Percentiles rank a stretch among this genome's conserved stretches.
Evolutionary conservation across 2,888 invertebrate species (phyloP).

Genomic region (Agonopterix alstromeriana): DNA sequence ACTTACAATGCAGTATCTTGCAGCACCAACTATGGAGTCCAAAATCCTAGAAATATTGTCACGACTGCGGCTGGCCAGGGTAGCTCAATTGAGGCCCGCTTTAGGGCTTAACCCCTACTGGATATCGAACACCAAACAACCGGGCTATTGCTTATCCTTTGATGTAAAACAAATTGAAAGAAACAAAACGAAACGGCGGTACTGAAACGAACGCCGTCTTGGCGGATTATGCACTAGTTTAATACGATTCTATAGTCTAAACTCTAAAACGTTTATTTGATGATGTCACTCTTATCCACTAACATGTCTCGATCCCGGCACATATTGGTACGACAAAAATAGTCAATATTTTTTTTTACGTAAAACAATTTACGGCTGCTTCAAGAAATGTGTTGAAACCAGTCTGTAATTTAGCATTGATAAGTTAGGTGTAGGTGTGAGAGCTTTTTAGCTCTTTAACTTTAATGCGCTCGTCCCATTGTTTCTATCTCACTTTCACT

Average conservation of each 20-base stretch:
- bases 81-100: slow-evolving; percentile 44
- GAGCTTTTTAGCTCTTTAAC: slow-evolving; percentile 46
- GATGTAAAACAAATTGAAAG: slow-evolving; percentile 70
- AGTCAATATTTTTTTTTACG: slow-evolving; percentile 25
- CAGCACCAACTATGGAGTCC: slow-evolving; percentile 71
- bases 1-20: slow-evolving; percentile 75
- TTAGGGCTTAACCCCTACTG: slow-evolving; percentile 45
- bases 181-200: slow-evolving; percentile 69
- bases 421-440: slow-evolving; percentile 41
- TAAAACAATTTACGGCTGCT: slow-evolving; percentile 87
- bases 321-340: slow-evolving; percentile 73
- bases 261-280: slow-evolving; percentile 46
- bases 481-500: neutral
- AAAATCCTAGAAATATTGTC: slow-evolving; percentile 71
- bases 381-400: slow-evolving; percentile 94
- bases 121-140: slow-evolving; percentile 45
- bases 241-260: slow-evolving; percentile 21
- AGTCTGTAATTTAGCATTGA: slow-evolving; percentile 94
- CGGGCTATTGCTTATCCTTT: slow-evolving; percentile 69
- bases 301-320: slow-evolving; percentile 87
- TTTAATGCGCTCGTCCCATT: slow-evolving; percentile 29
- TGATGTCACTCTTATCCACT: slow-evolving; percentile 54
- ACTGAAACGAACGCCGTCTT: slow-evolving; percentile 63
- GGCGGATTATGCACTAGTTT: slow-evolving; percentile 48
- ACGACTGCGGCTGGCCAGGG: slow-evolving; percentile 67